Conservation (phyloP, 2,113 vertebrate genomes). For the Motacilla alba region DNA sequence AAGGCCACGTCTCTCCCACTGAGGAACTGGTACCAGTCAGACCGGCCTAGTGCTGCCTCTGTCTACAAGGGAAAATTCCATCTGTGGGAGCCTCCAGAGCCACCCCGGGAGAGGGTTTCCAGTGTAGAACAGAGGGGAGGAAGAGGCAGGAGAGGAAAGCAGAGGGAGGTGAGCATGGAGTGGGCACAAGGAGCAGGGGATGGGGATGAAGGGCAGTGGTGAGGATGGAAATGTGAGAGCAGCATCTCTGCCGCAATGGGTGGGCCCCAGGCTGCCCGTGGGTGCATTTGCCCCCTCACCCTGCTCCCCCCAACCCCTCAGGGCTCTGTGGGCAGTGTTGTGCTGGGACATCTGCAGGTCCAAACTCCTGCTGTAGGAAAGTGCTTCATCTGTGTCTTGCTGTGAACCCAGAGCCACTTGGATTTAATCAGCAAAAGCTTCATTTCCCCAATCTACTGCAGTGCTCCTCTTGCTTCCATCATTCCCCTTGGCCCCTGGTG, state of each 20-base stretch:
- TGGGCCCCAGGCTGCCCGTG: rapidly evolving
- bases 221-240: neutral
- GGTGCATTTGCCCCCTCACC: neutral
- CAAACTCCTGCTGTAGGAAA: neutral
- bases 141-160: neutral
- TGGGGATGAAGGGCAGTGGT: neutral
- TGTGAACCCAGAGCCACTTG: neutral
- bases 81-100: neutral
- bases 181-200: neutral
- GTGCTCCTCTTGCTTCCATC: neutral
- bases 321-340: rapidly evolving
- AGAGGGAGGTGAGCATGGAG: neutral
- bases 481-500: neutral
- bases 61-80: neutral
- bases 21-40: neutral
- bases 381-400: rapidly evolving
- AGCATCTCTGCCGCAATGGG: neutral
- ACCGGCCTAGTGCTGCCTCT: rapidly evolving
- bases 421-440: neutral
- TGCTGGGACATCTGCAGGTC: neutral
- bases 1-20: rapidly evolving
- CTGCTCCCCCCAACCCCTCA: neutral
- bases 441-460: neutral
- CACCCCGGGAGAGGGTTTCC: neutral
- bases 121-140: rapidly evolving